Evolutionary conservation across 92 coral and sea anemone genomes (phyloP), one percentile per base, ranked within the genome.

Genomic region (Zoanthus solanderi): DNA sequence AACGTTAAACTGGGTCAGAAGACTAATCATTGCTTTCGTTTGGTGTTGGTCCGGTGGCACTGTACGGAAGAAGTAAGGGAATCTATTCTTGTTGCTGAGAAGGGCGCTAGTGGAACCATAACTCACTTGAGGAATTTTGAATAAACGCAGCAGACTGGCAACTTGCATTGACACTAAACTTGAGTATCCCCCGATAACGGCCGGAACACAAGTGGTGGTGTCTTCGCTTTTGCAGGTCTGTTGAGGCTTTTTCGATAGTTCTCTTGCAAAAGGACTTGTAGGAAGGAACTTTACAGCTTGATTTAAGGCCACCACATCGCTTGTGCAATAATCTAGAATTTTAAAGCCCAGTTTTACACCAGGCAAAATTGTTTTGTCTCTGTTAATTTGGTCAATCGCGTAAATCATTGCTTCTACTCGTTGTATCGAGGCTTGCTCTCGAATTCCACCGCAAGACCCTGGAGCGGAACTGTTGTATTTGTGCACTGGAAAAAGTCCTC

Each of bases 401-500:
- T 66, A 89, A 15, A 84, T 81, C 85, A 89, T 66, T 5, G 89
- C 92, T 56, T 90, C 92, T 2, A 90, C 87, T 31, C 92, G 83
- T 65, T 90, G 92, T 16, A 90, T 90, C 10, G 85, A 81, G 29
- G 85, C 85, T 18, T 81, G 85, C 12, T 81, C 85, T 11, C 85
- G 85, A 63, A 81, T 65, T 13, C 14, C 45, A 5, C 85, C 85
- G 58, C 85, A 81, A 81, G 46, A 81, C 44, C 90, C 92, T 1
- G 78, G 45, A 29, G 84, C 87, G 7, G 83, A 84, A 67, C 88
- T 86, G 58, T 88, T 84, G 11, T 78, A 69, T 7, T 88, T 85
- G 44, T 90, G 92, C 0, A 90, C 84, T 63, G 92, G 92, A 61
- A 90, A 90, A 37, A 90, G 73, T 29, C 92, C 92, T 50, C 92